These are phyloP conservation scores for Phoenicopterus ruber DNA, from an alignment of 2,113 vertebrate species.

Conservation along the genomic window DNA sequence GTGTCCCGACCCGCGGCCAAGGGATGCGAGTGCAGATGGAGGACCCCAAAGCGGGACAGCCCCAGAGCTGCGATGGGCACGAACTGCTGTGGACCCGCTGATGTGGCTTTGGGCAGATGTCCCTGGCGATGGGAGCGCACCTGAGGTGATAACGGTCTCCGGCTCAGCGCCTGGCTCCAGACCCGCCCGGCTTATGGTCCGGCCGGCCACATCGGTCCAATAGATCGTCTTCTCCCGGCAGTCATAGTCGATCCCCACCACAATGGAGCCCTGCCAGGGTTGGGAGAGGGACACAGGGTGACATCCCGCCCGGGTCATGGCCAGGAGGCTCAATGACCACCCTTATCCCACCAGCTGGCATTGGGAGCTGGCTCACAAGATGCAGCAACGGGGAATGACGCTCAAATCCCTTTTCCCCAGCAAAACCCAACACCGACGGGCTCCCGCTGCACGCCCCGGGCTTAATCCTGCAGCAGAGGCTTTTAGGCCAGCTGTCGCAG, in stretches of 20 bases:
- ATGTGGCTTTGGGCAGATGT: background rate
- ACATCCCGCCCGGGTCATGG: background rate
- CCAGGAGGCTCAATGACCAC: background rate
- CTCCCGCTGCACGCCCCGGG: background rate
- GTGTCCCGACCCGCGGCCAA: fast-evolving
- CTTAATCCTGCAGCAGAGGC: background rate
- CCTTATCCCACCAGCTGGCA: background rate
- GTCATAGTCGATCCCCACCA: slow-evolving; percentile 92
- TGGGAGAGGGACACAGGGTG: background rate
- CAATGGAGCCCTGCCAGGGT: slow-evolving; percentile 87
- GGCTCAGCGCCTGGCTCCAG: slow-evolving; percentile 86
- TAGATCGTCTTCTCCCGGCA: slow-evolving; percentile 89
- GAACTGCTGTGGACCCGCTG: fast-evolving
- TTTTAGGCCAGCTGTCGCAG: background rate
- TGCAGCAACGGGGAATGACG: background rate
- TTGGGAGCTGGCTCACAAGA: fast-evolving
- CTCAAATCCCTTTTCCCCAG: background rate
- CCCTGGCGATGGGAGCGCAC: slow-evolving; percentile 44
- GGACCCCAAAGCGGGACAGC: background rate
- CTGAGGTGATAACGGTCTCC: slow-evolving; percentile 83
- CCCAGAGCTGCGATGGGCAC: background rate
- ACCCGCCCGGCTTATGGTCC: slow-evolving; percentile 85
- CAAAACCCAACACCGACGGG: fast-evolving
- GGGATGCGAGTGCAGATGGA: fast-evolving
- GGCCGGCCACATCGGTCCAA: slow-evolving; percentile 91